A percentile compares a stretch with the other conserved stretches of the same genome.
These are phyloP conservation scores for Ypsolopha sequella DNA, from an alignment of 2,888 invertebrate species.

Conservation along the genomic window DNA sequence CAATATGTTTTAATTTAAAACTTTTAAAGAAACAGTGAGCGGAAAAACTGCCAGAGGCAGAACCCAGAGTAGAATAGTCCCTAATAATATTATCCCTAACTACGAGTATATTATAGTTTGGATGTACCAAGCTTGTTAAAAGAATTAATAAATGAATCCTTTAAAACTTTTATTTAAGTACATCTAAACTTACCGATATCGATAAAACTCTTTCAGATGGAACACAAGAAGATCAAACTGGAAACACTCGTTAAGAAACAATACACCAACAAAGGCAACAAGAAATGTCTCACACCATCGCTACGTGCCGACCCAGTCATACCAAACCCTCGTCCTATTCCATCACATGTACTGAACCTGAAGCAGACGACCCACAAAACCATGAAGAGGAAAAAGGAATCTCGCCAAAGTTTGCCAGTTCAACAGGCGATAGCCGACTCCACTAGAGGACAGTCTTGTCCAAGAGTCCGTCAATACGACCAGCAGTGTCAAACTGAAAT, in stretches of 20 bases:
- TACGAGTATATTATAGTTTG: too few relatives aligned
- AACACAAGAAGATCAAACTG: constrained; percentile 23
- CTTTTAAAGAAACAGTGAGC: too few relatives aligned
- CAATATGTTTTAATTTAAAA: too few relatives aligned
- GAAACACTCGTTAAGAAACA: constrained; percentile 18
- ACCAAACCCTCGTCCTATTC: constrained; percentile 15
- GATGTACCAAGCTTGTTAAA: too few relatives aligned
- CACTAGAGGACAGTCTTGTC: not conserved
- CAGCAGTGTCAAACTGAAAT: not conserved
- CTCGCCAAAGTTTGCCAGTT: not conserved
- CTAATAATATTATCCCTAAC: too few relatives aligned
- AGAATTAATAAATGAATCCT: too few relatives aligned
- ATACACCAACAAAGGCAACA: constrained; percentile 26
- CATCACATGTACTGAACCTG: too few relatives aligned
- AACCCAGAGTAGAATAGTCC: too few relatives aligned
- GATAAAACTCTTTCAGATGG: not conserved
- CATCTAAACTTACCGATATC: not conserved
- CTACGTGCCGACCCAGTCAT: constrained; percentile 34
- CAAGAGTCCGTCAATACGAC: not conserved
- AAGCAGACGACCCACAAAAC: too few relatives aligned
- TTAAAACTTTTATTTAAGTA: too few relatives aligned
- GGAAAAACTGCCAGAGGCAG: too few relatives aligned
- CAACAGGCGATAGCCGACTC: constrained; percentile 1
- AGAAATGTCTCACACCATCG: constrained; percentile 27
- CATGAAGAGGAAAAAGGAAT: constrained; percentile 11